Evolutionary conservation across 2,888 invertebrate species (phyloP), one percentile per base, ranked within the genome.

Genomic region (Drosophila picticornis): DNA sequence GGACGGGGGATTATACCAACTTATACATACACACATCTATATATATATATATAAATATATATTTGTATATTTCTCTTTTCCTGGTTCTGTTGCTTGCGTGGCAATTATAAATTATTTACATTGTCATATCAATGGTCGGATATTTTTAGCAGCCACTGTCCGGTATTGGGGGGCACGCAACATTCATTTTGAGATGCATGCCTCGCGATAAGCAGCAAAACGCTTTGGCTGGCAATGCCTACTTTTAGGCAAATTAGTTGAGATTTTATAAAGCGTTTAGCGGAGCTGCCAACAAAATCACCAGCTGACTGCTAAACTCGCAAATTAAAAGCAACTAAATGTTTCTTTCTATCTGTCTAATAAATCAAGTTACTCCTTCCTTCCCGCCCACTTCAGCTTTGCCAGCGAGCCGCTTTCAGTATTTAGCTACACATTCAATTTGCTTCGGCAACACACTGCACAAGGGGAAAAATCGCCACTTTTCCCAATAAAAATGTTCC

Each of bases 101-200:
- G 74, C 77, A 80, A 80, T 87, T 88, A 86, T 84, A 86, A 83
- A 88, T 88, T 86, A 90, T 81, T 74, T 79, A 70, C 73, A 69
- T 56, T 77, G 72, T 62, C 58, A 60, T 77, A 72, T 73, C 84
- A 76, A 62, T 84, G 74, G 52, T 40, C 46, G 65, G 7, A 63
- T 52, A 67, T 67, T 50, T 71, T 58, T 43, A 16, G 61, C 55
- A 11, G 7, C 11, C 19, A 31, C 29, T 36, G 64, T 34, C 36
- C 53, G 25, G n/a, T 56, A 10, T 22, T n/a, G 27, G 38, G 27
- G 40, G 6, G 27, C 90, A 90, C 84, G 90, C 90, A 82, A 89
- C 72, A 75, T 75, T 84, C 75, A 88, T 90, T 90, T 81, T 81
- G 90, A 90, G 90, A 90, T 90, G 89, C 89, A 90, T 78, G 84